A percentile compares a stretch with the other conserved stretches of the same genome.
Conservation (phyloP, 2,888 invertebrate species). For the Acrocera orbiculus region DNA sequence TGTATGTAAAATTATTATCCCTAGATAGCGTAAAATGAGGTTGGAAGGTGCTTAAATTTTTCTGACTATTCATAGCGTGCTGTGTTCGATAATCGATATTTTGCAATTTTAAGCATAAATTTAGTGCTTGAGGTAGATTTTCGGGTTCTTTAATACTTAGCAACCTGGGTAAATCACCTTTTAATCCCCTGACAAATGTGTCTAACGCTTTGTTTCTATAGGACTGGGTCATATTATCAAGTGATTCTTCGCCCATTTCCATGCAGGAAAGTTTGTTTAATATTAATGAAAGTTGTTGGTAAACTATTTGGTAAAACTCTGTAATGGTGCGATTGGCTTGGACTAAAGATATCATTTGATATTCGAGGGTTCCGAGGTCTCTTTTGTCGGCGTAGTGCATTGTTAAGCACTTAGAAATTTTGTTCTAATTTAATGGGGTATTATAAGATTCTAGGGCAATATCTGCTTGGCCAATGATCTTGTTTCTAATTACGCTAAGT, state of each 20-base stretch:
- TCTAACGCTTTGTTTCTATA: slow-evolving; percentile 14
- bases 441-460: slow-evolving; percentile 6
- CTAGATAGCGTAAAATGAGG: slow-evolving; percentile 1
- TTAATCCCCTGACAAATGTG: slow-evolving; percentile 13
- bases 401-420: slow-evolving; percentile 5
- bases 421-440: slow-evolving; percentile 6
- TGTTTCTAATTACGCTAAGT: slow-evolving; percentile 2
- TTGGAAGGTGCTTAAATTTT: background rate
- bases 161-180: slow-evolving; percentile 8
- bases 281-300: slow-evolving; percentile 13
- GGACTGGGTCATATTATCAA: slow-evolving; percentile 7
- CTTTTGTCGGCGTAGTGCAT: slow-evolving; percentile 10
- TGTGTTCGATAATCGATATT: slow-evolving; percentile 2
- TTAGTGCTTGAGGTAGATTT: background rate
- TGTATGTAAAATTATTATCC: background rate
- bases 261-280: slow-evolving; percentile 13
- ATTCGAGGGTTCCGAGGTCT: slow-evolving; percentile 10
- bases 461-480: slow-evolving; percentile 4
- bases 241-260: slow-evolving; percentile 11
- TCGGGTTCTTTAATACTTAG: slow-evolving; percentile 5
- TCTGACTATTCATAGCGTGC: background rate
- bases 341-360: slow-evolving; percentile 10
- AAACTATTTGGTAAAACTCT: slow-evolving; percentile 13
- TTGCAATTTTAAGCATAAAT: slow-evolving; percentile 1
- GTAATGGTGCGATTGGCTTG: slow-evolving; percentile 9